These are phyloP conservation scores for Oscheius sp. DNA, from an alignment of 2,888 invertebrate genomes.

Conservation along the genomic window DNA sequence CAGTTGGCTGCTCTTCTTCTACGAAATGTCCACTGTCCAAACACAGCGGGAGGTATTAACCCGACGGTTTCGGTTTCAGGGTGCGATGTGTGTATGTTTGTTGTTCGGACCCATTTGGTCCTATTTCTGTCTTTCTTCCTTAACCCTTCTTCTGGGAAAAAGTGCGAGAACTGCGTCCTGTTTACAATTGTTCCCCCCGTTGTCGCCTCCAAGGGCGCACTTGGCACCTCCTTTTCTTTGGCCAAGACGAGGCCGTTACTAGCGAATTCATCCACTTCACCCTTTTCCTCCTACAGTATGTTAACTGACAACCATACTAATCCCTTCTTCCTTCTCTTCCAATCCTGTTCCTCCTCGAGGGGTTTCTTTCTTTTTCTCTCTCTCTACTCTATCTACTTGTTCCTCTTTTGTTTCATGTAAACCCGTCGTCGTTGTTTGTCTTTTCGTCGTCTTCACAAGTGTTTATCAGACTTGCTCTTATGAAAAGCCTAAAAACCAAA, in stretches of 20 bases:
- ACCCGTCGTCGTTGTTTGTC: neutral
- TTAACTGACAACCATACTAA: neutral
- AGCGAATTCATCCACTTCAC: neutral
- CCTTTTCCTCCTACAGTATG: neutral
- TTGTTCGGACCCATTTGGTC: neutral
- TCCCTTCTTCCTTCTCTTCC: neutral
- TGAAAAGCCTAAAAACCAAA: neutral
- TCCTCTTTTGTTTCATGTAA: neutral
- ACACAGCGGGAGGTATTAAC: slow-evolving; percentile 2
- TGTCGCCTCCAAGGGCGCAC: neutral
- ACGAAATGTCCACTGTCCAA: neutral
- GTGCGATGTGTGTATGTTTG: neutral
- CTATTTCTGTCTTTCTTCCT: slow-evolving; percentile 20
- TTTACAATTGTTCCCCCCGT: slow-evolving; percentile 11
- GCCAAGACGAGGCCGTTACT: too few relatives aligned
- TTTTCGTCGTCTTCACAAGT: neutral
- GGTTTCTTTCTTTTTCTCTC: neutral
- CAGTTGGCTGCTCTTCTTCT: neutral
- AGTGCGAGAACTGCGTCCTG: neutral
- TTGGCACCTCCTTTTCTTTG: neutral
- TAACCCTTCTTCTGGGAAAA: neutral
- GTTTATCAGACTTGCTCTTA: neutral
- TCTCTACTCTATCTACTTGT: neutral
- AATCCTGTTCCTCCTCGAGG: neutral
- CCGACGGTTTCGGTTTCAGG: slow-evolving; percentile 7